Percentiles rank a stretch among this genome's conserved stretches.
Evolutionary conservation across 2,888 invertebrate species (phyloP).

Genomic region (Cerastoderma edule): DNA sequence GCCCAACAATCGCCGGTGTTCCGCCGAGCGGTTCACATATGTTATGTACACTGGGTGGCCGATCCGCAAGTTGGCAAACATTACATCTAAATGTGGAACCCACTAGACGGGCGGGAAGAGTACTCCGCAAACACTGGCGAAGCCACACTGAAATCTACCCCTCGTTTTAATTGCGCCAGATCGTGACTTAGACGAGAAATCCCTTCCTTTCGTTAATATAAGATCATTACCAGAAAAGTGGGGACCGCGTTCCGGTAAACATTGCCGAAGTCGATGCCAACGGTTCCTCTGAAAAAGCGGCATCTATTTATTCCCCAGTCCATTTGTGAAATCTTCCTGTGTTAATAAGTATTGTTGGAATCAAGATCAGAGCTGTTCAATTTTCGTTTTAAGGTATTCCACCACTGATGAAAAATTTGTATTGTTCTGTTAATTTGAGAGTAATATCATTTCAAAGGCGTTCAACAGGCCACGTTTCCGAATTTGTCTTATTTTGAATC

Average conservation of each 20-base stretch:
- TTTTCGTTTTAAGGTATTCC: too few relatives aligned
- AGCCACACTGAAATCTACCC: conserved; percentile 44
- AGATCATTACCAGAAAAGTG: conserved; percentile 20
- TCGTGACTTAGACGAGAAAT: conserved; percentile 44
- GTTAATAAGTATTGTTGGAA: too few relatives aligned
- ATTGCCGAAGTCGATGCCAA: too few relatives aligned
- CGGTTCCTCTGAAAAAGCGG: too few relatives aligned
- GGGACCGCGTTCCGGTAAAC: conserved; percentile 2
- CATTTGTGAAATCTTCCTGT: too few relatives aligned
- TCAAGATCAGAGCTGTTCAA: too few relatives aligned
- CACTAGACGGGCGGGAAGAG: conserved; percentile 43
- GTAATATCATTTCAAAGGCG: too few relatives aligned
- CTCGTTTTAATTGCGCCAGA: conserved; percentile 49
- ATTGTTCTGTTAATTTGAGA: too few relatives aligned
- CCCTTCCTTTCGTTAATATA: conserved; percentile 16
- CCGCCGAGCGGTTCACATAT: neutral
- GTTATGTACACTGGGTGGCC: conserved; percentile 51
- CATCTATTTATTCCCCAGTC: too few relatives aligned
- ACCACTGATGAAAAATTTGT: too few relatives aligned
- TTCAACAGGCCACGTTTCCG: too few relatives aligned
- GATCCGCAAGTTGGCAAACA: conserved; percentile 41
- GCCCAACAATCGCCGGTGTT: neutral
- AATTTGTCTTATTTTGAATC: too few relatives aligned
- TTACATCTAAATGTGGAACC: conserved; percentile 34
- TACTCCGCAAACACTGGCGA: conserved; percentile 49